Evolutionary conservation across 2,113 vertebrate species (phyloP).

Genomic region (Opisthocomus hoazin): DNA sequence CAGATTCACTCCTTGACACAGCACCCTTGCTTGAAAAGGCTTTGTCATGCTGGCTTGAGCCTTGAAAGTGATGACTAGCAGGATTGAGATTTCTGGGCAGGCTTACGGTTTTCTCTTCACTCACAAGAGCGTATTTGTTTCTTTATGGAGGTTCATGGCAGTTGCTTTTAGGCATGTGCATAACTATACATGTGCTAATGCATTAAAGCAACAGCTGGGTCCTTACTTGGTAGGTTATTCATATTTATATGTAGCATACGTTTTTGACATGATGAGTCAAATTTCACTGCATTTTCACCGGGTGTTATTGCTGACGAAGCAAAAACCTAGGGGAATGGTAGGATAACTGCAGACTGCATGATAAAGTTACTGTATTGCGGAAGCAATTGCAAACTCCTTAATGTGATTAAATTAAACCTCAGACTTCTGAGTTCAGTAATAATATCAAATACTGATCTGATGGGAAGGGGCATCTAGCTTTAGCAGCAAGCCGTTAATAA

Average conservation of each 20-base stretch:
- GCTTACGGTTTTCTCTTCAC: background rate
- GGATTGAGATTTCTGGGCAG: constrained; percentile 34
- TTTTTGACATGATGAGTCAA: constrained; percentile 2
- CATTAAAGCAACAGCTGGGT: constrained; percentile 23
- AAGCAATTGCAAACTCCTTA: constrained; percentile 10
- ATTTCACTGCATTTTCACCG: background rate
- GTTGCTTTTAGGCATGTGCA: constrained; percentile 24
- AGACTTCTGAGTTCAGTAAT: constrained; percentile 5
- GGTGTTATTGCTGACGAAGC: background rate
- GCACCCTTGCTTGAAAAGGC: constrained; percentile 12
- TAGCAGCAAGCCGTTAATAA: constrained; percentile 31
- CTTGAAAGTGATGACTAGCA: constrained; percentile 29
- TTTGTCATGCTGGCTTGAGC: constrained; percentile 49
- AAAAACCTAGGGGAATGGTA: background rate
- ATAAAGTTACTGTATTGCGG: background rate
- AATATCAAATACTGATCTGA: constrained; percentile 26
- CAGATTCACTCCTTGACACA: background rate
- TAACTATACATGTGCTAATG: constrained; percentile 43
- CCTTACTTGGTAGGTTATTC: constrained; percentile 12
- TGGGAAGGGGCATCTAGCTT: constrained; percentile 14
- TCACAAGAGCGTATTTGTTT: constrained; percentile 37
- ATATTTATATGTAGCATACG: background rate
- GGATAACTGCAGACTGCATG: background rate
- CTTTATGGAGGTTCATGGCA: constrained; percentile 16
- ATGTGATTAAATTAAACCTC: constrained; percentile 22